Base-by-base conservation (phyloP, 1,140 invertebrate genomes). In the Heliothis subflexa region DNA sequence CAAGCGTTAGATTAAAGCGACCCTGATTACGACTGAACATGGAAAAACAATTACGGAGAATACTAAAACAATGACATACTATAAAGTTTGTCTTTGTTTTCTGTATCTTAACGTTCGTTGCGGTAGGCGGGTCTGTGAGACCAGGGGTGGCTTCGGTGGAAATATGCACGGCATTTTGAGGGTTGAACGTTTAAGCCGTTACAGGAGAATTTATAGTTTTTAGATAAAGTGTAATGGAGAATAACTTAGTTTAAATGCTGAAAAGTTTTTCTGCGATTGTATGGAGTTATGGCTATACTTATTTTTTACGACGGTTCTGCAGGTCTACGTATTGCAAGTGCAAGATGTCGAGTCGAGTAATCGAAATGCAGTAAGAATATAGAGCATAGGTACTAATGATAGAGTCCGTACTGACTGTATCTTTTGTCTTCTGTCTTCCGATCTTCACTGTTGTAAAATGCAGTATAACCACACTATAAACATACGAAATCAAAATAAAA, bases 1-100 rank as follows among this genome's bases (percentile, higher is more conserved):
- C 76, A 81, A 78, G 77, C 71, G 79, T 78, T 78, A 87, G 89
- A 93, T 93, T 89, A 93, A 87, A 79, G 75, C 72, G 75, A 87
- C 86, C 86, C 90, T 80, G 87, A 86, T 89, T 84, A 87, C 81
- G 87, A 87, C 74, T 78, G 76, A 89, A 93, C 92, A 94, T 87
- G 91, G 92, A 94, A 94, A 94, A 94, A 94, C 92, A 94, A 94
- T 94, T 93, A 93, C 85, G 83, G 85, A 89, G 89, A 90, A 91
- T 91, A 89, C 85, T 91, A 82, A 89, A 89, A 92, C 91, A 91
- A 93, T 91, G 90, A 91, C 86, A 85, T 82, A 86, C 85, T 90
- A 87, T 93, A 92, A 92, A 93, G 86, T 92, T 90, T 73, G 87
- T 88, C 89, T 93, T 92, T 93, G 90, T 92, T 88, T 90, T 81